Conservation (phyloP, 2,113 vertebrate genomes). For the Morone chrysops region DNA sequence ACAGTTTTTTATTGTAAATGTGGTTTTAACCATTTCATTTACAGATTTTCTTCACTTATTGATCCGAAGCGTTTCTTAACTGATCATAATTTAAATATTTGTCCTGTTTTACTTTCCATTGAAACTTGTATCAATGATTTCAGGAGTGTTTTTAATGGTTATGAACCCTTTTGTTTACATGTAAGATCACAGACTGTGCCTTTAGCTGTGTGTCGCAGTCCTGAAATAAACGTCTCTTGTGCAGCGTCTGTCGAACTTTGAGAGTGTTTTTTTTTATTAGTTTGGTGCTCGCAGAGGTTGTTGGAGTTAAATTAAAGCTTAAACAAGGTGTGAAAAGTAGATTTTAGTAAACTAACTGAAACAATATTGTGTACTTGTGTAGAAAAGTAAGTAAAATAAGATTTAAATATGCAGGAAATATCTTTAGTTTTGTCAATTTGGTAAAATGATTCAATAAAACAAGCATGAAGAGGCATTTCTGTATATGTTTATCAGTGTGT, state of each 20-base stretch:
- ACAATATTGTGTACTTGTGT: no score
- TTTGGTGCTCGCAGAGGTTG: no score
- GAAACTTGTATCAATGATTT: not conserved
- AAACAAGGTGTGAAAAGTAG: no score
- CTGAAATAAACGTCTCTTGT: constrained; percentile 27
- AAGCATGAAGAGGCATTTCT: no score
- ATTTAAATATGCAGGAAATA: no score
- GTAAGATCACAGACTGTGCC: not conserved
- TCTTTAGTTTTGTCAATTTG: no score
- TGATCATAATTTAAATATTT: not conserved
- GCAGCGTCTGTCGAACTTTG: not conserved
- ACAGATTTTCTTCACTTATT: not conserved
- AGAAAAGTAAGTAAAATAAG: no score
- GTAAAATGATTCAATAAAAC: no score
- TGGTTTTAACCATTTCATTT: not conserved
- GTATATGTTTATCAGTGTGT: no score
- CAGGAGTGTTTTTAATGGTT: not conserved
- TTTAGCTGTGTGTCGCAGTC: constrained; percentile 3
- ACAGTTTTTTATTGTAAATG: constrained; percentile 19
- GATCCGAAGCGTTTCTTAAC: not conserved
- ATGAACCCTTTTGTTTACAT: not conserved
- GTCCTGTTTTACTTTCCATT: not conserved
- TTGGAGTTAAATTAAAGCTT: no score
- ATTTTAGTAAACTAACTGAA: no score
- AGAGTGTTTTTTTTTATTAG: not conserved